Conservation (phyloP, 2,797 vertebrate genomes). For the Sylvilagus floridanus region DNA sequence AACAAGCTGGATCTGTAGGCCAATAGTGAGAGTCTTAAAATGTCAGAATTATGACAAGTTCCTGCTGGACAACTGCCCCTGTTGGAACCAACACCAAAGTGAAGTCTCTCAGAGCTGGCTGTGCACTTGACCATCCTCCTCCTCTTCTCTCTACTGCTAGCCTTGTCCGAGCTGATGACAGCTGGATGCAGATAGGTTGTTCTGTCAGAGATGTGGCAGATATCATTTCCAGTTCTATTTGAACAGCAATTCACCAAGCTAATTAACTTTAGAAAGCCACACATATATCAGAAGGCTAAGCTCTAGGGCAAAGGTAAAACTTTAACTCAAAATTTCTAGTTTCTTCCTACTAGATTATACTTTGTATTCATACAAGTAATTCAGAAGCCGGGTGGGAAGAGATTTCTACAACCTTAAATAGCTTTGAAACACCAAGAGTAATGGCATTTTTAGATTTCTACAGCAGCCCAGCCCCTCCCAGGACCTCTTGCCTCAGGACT, state of each 20-base stretch:
- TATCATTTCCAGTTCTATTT: constrained; percentile 11
- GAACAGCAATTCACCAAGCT: background rate
- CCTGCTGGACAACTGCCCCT: background rate
- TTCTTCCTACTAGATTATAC: background rate
- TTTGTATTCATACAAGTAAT: constrained; percentile 9
- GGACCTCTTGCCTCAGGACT: background rate
- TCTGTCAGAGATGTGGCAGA: background rate
- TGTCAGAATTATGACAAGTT: background rate
- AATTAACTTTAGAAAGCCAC: constrained; percentile 29
- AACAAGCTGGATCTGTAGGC: background rate
- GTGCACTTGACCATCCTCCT: background rate
- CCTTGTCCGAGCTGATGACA: background rate
- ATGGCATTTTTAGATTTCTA: background rate
- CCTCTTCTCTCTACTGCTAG: background rate
- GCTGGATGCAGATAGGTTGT: background rate
- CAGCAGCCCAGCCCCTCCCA: background rate
- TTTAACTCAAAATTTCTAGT: constrained; percentile 12
- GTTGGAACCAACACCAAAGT: background rate
- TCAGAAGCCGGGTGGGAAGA: background rate
- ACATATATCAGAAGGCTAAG: background rate
- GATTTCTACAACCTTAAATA: background rate
- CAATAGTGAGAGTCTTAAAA: background rate
- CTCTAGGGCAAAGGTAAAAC: background rate
- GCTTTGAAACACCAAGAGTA: constrained; percentile 20
- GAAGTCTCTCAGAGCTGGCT: background rate